phyloP scores from a whole-genome alignment of 2,797 vertebrate species.

The Amazona ochrocephala region DNA sequence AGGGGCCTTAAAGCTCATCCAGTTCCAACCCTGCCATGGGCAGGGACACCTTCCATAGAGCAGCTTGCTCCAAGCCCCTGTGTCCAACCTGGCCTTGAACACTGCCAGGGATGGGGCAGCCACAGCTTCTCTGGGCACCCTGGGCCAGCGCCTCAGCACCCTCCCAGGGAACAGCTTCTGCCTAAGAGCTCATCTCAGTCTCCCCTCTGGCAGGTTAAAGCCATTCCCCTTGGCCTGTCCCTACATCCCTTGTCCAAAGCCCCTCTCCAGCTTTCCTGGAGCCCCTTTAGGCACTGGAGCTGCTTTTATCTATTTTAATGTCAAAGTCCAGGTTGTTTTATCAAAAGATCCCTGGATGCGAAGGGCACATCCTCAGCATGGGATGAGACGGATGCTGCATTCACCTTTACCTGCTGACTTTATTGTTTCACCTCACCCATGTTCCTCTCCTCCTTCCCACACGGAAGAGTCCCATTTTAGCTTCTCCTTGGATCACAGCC shows the following conservation, averaged over 20 bases:
- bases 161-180: too few relatives aligned
- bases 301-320: background rate
- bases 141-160: too few relatives aligned
- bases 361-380: background rate
- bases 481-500: background rate
- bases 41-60: too few relatives aligned
- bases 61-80: too few relatives aligned
- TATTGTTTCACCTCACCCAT: background rate
- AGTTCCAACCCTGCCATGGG: too few relatives aligned
- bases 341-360: background rate
- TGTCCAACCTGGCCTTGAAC: too few relatives aligned
- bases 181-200: too few relatives aligned
- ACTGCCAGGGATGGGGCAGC: too few relatives aligned
- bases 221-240: too few relatives aligned
- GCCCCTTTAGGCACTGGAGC: background rate
- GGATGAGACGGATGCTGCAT: background rate
- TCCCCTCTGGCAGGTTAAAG: too few relatives aligned
- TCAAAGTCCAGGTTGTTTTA: background rate
- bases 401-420: background rate
- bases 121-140: too few relatives aligned
- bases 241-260: background rate
- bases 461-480: background rate
- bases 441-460: background rate
- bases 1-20: too few relatives aligned
- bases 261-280: background rate